Evolutionary conservation across 2,888 invertebrate genomes (phyloP), one percentile per base, ranked within the genome.

Genomic region (Panopea generosa): DNA sequence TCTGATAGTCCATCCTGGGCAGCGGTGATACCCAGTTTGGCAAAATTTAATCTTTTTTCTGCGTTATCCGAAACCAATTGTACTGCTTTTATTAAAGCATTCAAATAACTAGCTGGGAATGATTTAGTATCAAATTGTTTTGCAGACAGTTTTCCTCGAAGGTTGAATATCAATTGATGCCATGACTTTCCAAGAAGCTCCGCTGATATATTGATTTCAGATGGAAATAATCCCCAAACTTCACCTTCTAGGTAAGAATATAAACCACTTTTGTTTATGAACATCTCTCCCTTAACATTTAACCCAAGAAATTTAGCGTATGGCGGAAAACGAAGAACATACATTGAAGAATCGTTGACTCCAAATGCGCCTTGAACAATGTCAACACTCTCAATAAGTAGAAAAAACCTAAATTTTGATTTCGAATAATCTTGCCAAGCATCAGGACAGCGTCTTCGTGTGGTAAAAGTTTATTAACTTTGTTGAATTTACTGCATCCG

Each of bases 51-150:
- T 53, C 84, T 66, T 20, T 76, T 68, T 2, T 73, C 52, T 2
- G 84, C 77, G 14, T 59, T 61, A 22, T 82, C 62, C 7, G 73
- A 60, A 40, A 82, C 56, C n/a, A 29, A 26, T 1, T 26, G 14
- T 2, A 53, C 59, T 14, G 61, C 57, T 20, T 52, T 59, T 20
- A 43, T 74, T 11, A 84, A 26, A 11, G 63, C 81, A 59, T 79
- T 75, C 22, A 77, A n/a, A 52, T 79, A 79, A 60, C 82, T 79
- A n/a, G 26, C 53, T 24, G 77, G 62, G 55, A 84, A 84, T 6
- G 76, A 69, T 22, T 57, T 33, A 14, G 56, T 61, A 1, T 27
- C 62, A 7, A 65, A 57, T 29, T 74, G 70, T 9, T 49, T 57
- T 49, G 70, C 71, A 24, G 65, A 47, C 47, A 83, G 75, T 22